Percentiles rank a stretch among this genome's conserved stretches.
Evolutionary conservation across 2,113 vertebrate species (phyloP).

Genomic region (Clarias magur): DNA sequence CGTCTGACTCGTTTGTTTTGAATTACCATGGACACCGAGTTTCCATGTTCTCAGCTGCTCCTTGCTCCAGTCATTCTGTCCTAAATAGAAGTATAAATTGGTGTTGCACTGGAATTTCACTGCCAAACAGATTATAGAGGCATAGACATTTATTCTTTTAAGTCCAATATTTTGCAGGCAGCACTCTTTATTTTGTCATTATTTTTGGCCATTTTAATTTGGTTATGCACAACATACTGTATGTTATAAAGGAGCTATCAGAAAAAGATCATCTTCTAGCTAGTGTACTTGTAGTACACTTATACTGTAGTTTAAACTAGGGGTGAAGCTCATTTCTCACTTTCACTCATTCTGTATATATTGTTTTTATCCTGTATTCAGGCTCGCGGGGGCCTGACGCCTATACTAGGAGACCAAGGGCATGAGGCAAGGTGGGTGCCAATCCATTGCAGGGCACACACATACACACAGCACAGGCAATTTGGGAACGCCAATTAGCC

Average conservation of each 20-base stretch:
- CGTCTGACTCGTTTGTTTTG: conserved; percentile 54
- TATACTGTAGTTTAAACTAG: no score
- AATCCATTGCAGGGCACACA: no score
- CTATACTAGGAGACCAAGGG: no score
- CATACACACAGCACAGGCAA: no score
- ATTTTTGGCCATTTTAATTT: neutral
- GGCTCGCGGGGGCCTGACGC: no score
- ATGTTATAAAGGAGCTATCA: no score
- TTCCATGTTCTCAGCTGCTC: conserved; percentile 50
- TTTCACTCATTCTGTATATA: no score
- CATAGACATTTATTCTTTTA: neutral
- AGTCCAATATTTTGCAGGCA: neutral
- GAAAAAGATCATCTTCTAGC: no score
- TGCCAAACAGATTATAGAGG: neutral
- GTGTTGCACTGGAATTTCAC: neutral
- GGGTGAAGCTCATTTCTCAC: no score
- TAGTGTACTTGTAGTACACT: neutral
- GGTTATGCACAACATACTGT: neutral
- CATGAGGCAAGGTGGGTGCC: no score
- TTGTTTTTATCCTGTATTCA: no score
- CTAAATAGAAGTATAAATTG: neutral
- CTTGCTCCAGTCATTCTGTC: conserved; percentile 30
- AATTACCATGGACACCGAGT: conserved; percentile 53
- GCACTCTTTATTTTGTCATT: neutral
- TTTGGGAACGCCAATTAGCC: no score